Percentiles rank a stretch among this genome's conserved stretches.
Conservation (phyloP, 2,113 vertebrate genomes). For the Montifringilla adamsi region DNA sequence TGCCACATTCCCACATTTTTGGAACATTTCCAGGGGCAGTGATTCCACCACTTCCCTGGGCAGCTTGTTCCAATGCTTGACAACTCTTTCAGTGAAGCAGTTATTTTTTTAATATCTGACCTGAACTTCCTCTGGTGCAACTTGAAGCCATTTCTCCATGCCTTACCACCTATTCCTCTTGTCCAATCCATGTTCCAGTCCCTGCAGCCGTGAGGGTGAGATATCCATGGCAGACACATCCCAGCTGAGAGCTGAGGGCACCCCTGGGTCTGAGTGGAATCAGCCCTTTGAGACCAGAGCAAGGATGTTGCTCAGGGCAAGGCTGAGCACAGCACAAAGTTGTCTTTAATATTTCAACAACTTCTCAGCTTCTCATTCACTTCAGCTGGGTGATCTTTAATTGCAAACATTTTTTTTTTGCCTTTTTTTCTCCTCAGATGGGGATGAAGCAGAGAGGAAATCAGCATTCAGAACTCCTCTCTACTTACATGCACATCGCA, state of each 20-base stretch:
- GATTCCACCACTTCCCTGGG: neutral
- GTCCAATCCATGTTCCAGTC: neutral
- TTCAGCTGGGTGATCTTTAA: neutral
- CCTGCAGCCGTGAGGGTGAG: neutral
- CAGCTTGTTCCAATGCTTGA: neutral
- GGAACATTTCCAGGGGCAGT: neutral
- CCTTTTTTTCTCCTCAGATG: neutral
- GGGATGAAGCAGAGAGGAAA: neutral
- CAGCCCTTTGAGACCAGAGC: no score
- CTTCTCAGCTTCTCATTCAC: neutral
- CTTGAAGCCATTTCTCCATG: neutral
- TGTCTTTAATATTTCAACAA: neutral
- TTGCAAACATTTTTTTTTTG: neutral
- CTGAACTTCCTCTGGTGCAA: neutral
- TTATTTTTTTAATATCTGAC: neutral
- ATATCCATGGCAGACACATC: neutral
- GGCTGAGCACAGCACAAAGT: no score
- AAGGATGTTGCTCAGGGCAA: no score
- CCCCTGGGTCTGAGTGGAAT: no score
- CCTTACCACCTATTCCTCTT: neutral
- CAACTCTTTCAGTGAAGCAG: neutral
- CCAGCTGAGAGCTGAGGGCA: no score
- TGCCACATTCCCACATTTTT: neutral
- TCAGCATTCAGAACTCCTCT: neutral
- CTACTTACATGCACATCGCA: neutral